A percentile compares a stretch with the other conserved stretches of the same genome.
Evolutionary conservation across 2,797 vertebrate species (phyloP).

Genomic region (Tragelaphus oryx): DNA sequence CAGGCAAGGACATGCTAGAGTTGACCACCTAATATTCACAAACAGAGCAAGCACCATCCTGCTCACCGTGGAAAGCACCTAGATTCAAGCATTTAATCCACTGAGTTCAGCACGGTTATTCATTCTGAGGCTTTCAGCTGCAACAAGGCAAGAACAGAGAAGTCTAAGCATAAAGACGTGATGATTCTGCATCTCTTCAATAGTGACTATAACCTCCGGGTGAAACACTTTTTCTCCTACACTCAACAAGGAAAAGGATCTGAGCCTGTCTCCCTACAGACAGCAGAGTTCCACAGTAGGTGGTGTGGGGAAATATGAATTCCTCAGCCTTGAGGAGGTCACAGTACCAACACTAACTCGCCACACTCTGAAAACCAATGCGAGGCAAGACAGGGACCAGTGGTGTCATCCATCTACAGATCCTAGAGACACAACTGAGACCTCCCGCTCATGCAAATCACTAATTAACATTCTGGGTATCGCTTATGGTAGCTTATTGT

Average conservation of each 20-base stretch:
- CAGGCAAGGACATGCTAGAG: background rate
- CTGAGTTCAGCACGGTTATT: rapidly evolving
- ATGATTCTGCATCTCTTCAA: background rate
- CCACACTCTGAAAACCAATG: background rate
- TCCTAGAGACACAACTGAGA: background rate
- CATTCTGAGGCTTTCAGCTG: background rate
- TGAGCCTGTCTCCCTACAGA: background rate
- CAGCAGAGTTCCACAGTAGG: background rate
- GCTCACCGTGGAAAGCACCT: background rate
- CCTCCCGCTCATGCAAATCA: background rate
- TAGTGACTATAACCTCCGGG: background rate
- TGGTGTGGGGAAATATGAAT: background rate
- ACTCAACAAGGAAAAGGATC: background rate
- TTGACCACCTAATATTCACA: background rate
- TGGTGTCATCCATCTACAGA: no score
- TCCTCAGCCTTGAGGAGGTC: background rate
- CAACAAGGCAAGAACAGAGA: background rate
- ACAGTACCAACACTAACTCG: no score
- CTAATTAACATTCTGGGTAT: no score
- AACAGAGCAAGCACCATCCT: background rate
- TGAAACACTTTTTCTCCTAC: background rate
- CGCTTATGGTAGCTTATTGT: background rate
- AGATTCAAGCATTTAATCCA: background rate
- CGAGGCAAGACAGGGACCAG: background rate
- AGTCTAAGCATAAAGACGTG: no score